Percentiles rank a stretch among this genome's conserved stretches.
Conservation (phyloP, 1,140 invertebrate species). For the Pemphigus obesinymphae region DNA sequence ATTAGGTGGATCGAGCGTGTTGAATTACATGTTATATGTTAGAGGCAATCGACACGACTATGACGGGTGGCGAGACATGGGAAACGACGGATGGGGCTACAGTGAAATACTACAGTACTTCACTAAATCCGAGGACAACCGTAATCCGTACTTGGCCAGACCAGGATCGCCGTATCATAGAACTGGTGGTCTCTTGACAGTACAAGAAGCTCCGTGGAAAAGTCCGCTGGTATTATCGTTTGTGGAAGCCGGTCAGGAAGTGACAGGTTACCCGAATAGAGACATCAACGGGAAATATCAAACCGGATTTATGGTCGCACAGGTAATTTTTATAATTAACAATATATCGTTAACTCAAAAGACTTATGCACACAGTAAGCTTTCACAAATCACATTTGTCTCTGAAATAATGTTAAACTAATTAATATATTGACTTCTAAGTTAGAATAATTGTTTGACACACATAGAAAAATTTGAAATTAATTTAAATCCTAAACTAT, state of each 20-base stretch:
- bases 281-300: constrained; percentile 81
- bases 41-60: constrained; percentile 79
- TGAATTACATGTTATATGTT: constrained; percentile 96
- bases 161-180: constrained; percentile 63
- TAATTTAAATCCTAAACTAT: too few species aligned
- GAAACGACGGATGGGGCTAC: constrained; percentile 83
- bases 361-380: too few species aligned
- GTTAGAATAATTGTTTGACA: too few species aligned
- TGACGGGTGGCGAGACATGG: constrained; percentile 80
- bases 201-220: constrained; percentile 78
- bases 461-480: too few species aligned
- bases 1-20: constrained; percentile 80
- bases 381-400: neutral
- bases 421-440: too few species aligned
- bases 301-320: constrained; percentile 81
- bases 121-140: constrained; percentile 82
- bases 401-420: too few species aligned
- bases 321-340: too few species aligned
- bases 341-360: too few species aligned
- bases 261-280: constrained; percentile 80
- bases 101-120: constrained; percentile 83
- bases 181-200: constrained; percentile 70
- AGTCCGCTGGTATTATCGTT: constrained; percentile 75
- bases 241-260: constrained; percentile 71
- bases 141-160: constrained; percentile 70